Evolutionary conservation across 2,113 vertebrate species (phyloP).

Genomic region (Alectura lathami): DNA sequence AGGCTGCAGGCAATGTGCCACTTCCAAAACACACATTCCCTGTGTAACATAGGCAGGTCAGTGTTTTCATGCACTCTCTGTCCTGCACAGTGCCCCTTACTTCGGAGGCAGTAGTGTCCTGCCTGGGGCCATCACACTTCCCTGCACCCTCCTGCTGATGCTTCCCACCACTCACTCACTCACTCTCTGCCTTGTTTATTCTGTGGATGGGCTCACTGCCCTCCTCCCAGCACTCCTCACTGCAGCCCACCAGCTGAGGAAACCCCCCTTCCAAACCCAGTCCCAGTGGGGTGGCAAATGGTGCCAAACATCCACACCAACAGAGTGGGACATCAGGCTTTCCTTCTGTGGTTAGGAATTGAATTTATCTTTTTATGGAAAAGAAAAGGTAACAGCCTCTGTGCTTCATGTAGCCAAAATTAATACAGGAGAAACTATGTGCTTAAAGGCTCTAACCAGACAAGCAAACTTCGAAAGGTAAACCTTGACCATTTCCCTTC

Average conservation of each 20-base stretch:
- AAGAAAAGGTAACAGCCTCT: not conserved
- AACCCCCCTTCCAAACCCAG: not conserved
- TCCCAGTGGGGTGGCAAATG: not conserved
- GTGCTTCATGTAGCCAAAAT: not conserved
- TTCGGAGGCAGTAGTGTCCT: accelerated
- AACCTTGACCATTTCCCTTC: not conserved
- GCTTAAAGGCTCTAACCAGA: not conserved
- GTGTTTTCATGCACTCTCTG: not conserved
- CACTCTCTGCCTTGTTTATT: not conserved
- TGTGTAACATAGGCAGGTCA: not conserved
- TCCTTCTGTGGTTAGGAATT: not conserved
- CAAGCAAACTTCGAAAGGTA: not conserved
- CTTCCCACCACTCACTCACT: not conserved
- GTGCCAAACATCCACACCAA: not conserved
- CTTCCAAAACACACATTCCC: not conserved
- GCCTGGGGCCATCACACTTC: not conserved
- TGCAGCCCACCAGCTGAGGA: not conserved
- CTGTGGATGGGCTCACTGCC: not conserved
- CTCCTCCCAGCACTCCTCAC: not conserved
- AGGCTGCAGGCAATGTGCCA: not conserved
- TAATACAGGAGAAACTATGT: not conserved
- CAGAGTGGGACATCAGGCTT: not conserved
- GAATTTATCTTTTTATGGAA: not conserved
- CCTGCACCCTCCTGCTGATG: not conserved
- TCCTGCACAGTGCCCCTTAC: too few species aligned